These are phyloP conservation scores for Pasiphila rectangulata DNA, from an alignment of 2,888 invertebrate species.

Conservation along the genomic window DNA sequence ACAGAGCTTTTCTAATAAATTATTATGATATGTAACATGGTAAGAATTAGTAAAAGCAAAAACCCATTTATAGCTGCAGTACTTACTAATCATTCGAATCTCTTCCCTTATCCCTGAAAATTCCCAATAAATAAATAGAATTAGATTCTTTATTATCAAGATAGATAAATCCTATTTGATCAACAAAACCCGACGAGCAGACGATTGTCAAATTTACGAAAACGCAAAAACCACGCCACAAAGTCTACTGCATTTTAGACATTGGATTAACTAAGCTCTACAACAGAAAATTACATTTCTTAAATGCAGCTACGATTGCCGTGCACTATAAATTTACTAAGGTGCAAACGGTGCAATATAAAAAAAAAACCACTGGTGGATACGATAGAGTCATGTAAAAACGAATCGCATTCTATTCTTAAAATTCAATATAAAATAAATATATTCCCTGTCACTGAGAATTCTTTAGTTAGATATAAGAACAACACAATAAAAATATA, in stretches of 20 bases:
- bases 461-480: too few relatives aligned
- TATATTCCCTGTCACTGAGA: not conserved
- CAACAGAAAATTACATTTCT: not conserved
- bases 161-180: conserved; percentile 26
- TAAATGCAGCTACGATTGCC: not conserved
- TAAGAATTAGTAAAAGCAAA: conserved; percentile 12
- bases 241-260: not conserved
- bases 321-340: conserved; percentile 5
- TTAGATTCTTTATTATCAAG: conserved; percentile 7
- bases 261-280: not conserved
- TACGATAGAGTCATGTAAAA: too few relatives aligned
- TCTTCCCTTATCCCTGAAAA: conserved; percentile 29
- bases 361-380: not conserved
- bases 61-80: conserved; percentile 10
- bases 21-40: not conserved
- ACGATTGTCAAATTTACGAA: conserved; percentile 3
- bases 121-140: conserved; percentile 17
- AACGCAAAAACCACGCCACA: conserved; percentile 9
- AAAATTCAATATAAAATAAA: too few relatives aligned
- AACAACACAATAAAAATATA: too few relatives aligned
- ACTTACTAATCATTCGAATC: conserved; percentile 30
- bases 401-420: too few relatives aligned
- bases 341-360: not conserved
- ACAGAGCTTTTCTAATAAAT: not conserved
- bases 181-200: conserved; percentile 28